Evolutionary conservation across 2,888 invertebrate species (phyloP).

Genomic region (Cheiracanthium punctorium): DNA sequence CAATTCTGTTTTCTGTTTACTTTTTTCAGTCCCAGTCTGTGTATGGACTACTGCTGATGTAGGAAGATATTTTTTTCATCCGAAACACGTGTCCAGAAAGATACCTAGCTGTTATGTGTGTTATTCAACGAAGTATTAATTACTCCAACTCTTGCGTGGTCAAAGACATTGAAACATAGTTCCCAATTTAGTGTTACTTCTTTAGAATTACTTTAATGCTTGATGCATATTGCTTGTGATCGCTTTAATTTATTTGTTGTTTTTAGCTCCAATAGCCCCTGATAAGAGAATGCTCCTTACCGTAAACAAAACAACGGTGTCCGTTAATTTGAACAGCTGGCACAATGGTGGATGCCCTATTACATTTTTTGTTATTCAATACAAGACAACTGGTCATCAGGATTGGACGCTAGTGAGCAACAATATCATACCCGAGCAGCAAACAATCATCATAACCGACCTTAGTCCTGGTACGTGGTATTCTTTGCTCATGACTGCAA

Average conservation of each 20-base stretch:
- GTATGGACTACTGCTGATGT: no score
- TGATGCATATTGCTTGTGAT: no score
- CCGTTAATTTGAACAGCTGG: slow-evolving; percentile 94
- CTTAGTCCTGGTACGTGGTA: slow-evolving; percentile 96
- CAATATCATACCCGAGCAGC: slow-evolving; percentile 85
- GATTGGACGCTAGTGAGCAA: slow-evolving; percentile 97
- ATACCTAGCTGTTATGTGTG: no score
- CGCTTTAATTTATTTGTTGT: slow-evolving; percentile 10
- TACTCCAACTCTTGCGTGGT: no score
- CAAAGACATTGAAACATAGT: not conserved
- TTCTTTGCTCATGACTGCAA: slow-evolving; percentile 87
- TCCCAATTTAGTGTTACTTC: not conserved
- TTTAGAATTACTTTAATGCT: not conserved
- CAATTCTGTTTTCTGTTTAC: no score
- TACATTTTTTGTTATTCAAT: slow-evolving; percentile 95
- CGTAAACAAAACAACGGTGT: slow-evolving; percentile 92
- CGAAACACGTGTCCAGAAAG: no score
- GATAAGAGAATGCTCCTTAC: slow-evolving; percentile 93
- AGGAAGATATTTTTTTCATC: no score
- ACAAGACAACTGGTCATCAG: slow-evolving; percentile 76
- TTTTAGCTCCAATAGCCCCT: slow-evolving; percentile 89
- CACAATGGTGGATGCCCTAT: slow-evolving; percentile 97
- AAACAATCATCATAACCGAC: slow-evolving; percentile 78
- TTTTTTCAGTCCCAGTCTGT: no score
- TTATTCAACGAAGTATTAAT: no score